Conservation (phyloP, 1,140 invertebrate species). For the Brachionus asplanchnoidis region DNA sequence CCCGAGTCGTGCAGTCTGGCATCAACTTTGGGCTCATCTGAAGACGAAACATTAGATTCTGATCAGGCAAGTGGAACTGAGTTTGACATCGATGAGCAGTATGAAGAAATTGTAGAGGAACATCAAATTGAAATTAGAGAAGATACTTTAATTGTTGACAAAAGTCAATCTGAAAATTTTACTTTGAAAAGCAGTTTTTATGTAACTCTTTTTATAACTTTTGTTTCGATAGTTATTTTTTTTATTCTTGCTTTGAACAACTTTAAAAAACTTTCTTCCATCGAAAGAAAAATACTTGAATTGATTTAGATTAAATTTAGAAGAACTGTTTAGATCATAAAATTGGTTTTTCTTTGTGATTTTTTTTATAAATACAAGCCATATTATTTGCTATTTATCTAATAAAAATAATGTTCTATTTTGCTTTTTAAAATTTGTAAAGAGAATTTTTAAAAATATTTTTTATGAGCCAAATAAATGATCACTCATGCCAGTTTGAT, state of each 20-base stretch:
- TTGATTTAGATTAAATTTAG: background rate
- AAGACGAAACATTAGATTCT: background rate
- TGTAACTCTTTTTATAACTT: background rate
- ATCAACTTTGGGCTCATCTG: background rate
- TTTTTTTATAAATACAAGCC: no score
- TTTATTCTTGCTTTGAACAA: conserved; percentile 17
- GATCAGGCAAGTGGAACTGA: background rate
- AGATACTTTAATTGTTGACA: background rate
- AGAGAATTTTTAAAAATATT: no score
- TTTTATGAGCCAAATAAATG: no score
- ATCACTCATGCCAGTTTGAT: no score
- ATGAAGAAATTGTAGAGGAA: background rate
- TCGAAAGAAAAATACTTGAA: conserved; percentile 30
- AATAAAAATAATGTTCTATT: no score
- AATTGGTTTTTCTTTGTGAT: no score
- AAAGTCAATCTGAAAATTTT: background rate
- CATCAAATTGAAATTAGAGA: background rate
- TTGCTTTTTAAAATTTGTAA: no score
- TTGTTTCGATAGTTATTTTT: background rate
- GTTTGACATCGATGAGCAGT: background rate
- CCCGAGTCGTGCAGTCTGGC: background rate
- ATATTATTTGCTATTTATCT: no score
- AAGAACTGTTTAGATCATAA: no score
- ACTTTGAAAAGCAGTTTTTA: background rate
- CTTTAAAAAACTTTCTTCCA: background rate